phyloP scores from a whole-genome alignment of 2,797 vertebrate species.

The Parambassis ranga region DNA sequence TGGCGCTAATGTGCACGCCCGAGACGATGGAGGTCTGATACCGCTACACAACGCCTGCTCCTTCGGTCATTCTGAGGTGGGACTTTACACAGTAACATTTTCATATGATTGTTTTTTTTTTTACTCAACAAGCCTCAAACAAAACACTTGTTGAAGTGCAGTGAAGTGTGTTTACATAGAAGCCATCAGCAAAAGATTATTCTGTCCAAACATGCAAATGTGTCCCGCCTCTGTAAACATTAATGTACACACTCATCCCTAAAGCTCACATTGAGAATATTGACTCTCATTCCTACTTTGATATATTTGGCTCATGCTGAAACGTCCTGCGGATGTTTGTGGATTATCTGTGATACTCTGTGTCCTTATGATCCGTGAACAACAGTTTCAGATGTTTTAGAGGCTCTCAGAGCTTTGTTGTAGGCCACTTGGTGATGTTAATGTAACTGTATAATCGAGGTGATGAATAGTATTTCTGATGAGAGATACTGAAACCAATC shows the following conservation, averaged over 20 bases:
- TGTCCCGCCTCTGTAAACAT: not conserved
- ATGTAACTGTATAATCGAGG: conserved; percentile 1
- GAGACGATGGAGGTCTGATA: conserved; percentile 94
- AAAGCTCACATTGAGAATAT: not conserved
- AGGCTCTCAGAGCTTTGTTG: conserved; percentile 32
- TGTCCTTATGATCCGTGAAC: not conserved
- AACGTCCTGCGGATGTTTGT: not conserved
- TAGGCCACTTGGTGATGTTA: conserved; percentile 24
- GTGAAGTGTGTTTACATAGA: too few species aligned
- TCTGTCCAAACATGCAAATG: not conserved
- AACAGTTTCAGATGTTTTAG: not conserved
- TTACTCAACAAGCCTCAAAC: too few species aligned
- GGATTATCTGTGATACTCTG: conserved; percentile 24
- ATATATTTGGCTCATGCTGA: not conserved
- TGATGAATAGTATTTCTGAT: not conserved
- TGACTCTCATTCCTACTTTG: not conserved
- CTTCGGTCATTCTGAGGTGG: conserved; percentile 92
- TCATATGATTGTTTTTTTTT: not conserved
- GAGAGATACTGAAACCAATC: conserved; percentile 9
- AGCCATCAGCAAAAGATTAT: not conserved
- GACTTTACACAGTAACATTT: not conserved
- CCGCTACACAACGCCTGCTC: conserved; percentile 97
- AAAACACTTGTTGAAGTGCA: too few species aligned
- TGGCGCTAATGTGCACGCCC: conserved; percentile 91
- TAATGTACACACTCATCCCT: not conserved